phyloP scores from a whole-genome alignment of 2,888 invertebrate genomes.

The Zaprionus lineosus region DNA sequence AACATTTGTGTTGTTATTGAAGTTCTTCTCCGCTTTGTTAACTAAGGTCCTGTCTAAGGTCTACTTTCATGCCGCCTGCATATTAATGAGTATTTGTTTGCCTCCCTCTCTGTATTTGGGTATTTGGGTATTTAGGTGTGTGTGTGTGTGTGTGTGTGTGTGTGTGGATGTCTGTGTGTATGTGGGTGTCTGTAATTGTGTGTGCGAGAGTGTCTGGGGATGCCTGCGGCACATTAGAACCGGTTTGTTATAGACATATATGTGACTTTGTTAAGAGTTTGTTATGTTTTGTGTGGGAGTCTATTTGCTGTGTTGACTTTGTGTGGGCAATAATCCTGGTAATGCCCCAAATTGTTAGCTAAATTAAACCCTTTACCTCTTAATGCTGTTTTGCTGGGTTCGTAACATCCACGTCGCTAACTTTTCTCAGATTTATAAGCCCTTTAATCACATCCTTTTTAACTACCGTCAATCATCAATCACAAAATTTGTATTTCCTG shows the following conservation, averaged over 20 bases:
- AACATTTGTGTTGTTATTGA: constrained; percentile 41
- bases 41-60: constrained; percentile 5
- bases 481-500: no score
- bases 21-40: constrained; percentile 4
- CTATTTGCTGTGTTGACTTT: background rate
- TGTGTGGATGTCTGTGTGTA: background rate
- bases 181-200: background rate
- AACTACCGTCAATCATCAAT: no score
- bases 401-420: no score
- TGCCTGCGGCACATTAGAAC: no score
- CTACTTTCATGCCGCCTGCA: constrained; percentile 38
- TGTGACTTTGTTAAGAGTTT: background rate
- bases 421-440: no score
- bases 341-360: no score
- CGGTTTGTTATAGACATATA: background rate
- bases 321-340: no score
- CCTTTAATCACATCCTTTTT: no score
- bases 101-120: constrained; percentile 1
- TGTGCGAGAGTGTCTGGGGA: no score
- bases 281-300: background rate
- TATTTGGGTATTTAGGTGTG: background rate
- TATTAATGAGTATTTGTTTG: constrained; percentile 43
- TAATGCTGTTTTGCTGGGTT: no score
- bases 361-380: no score
- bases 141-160: background rate